Evolutionary conservation across 2,888 invertebrate species (phyloP).

Genomic region (Pristionchus mayeri): DNA sequence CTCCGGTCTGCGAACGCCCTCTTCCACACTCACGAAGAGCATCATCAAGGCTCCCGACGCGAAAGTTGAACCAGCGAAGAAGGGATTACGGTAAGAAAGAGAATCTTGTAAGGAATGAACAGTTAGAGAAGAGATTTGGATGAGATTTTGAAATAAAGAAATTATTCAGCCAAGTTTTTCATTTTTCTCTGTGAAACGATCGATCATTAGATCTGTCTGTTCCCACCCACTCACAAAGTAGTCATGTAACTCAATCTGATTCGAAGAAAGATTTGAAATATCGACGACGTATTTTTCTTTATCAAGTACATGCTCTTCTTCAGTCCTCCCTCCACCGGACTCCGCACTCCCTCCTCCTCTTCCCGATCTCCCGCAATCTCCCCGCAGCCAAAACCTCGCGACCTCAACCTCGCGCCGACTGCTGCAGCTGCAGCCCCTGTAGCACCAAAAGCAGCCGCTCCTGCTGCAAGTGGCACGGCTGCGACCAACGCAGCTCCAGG

Average conservation of each 20-base stretch:
- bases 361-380: constrained; percentile 11
- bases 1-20: constrained; percentile 5
- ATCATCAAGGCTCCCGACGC: neutral
- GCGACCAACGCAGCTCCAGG: constrained; percentile 23
- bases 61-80: neutral
- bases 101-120: too few relatives aligned
- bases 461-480: neutral
- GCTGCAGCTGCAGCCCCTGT: neutral
- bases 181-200: too few relatives aligned
- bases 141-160: too few relatives aligned
- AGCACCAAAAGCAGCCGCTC: neutral
- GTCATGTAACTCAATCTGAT: too few relatives aligned
- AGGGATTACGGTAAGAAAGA: constrained; percentile 23
- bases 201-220: too few relatives aligned
- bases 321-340: constrained; percentile 5
- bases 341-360: neutral
- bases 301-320: too few relatives aligned
- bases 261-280: too few relatives aligned
- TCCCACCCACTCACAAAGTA: too few relatives aligned
- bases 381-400: neutral
- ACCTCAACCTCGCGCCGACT: neutral
- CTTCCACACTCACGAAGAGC: neutral
- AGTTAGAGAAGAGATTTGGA: too few relatives aligned
- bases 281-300: too few relatives aligned
- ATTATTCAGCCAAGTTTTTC: too few relatives aligned